These are phyloP conservation scores for Eupithecia abbreviata DNA, from an alignment of 2,888 invertebrate genomes.

Conservation along the genomic window DNA sequence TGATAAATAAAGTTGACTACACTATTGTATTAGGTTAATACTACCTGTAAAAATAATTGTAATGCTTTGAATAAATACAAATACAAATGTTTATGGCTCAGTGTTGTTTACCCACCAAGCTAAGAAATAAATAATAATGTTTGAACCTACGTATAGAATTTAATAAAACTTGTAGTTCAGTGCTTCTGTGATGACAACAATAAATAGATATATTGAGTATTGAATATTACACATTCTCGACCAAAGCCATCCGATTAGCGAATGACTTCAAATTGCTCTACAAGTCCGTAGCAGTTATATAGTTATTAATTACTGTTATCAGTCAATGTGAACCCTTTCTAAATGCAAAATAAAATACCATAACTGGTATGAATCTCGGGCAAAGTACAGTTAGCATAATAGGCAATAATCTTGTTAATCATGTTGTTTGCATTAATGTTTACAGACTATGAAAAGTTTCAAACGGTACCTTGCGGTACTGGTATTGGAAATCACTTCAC, in stretches of 20 bases:
- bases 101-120: not conserved
- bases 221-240: not conserved
- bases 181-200: too few relatives aligned
- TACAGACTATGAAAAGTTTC: not conserved
- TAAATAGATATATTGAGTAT: too few relatives aligned
- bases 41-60: too few relatives aligned
- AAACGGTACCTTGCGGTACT: not conserved
- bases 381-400: constrained; percentile 43
- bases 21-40: too few relatives aligned
- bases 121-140: not conserved
- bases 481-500: not conserved
- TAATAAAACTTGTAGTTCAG: too few relatives aligned
- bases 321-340: constrained; percentile 38
- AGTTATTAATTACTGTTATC: constrained; percentile 32
- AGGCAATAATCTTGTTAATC: constrained; percentile 18
- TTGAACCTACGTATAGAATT: not conserved
- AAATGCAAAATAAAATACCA: constrained; percentile 47
- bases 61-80: too few relatives aligned
- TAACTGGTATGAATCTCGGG: constrained; percentile 47
- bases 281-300: constrained; percentile 10
- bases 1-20: too few relatives aligned
- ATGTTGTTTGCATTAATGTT: constrained; percentile 1
- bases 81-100: not conserved
- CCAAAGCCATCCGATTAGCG: not conserved
- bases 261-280: not conserved